These are phyloP conservation scores for Apeira syringaria DNA, from an alignment of 2,888 invertebrate species.

Conservation along the genomic window DNA sequence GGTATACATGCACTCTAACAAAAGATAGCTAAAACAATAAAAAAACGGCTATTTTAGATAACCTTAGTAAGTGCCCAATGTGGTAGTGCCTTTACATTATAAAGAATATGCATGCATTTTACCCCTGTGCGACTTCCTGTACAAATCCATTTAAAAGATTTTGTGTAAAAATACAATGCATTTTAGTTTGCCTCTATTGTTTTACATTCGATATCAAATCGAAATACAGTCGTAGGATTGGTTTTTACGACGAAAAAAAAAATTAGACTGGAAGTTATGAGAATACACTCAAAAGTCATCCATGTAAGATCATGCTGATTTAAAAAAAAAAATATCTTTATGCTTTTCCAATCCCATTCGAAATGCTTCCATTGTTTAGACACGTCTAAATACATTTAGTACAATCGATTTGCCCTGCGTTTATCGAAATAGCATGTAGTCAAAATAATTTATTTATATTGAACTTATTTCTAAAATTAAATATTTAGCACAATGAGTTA, in stretches of 20 bases:
- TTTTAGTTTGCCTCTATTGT: slow-evolving; percentile 39
- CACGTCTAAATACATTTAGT: slow-evolving; percentile 57
- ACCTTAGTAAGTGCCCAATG: slow-evolving; percentile 13
- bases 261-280: too few species aligned
- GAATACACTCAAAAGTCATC: too few species aligned
- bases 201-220: slow-evolving; percentile 10
- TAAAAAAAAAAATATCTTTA: too few species aligned
- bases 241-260: too few species aligned
- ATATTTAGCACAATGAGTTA: slow-evolving; percentile 46
- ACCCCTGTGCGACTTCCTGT: slow-evolving; percentile 45
- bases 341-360: slow-evolving; percentile 46
- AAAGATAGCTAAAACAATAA: neutral
- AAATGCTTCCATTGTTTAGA: slow-evolving; percentile 55
- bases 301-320: too few species aligned
- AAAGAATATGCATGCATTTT: slow-evolving; percentile 54
- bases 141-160: slow-evolving; percentile 41
- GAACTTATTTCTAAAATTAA: slow-evolving; percentile 6
- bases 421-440: slow-evolving; percentile 49
- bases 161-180: slow-evolving; percentile 46
- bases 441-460: slow-evolving; percentile 28
- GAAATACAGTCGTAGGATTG: slow-evolving; percentile 16
- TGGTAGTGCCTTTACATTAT: slow-evolving; percentile 55
- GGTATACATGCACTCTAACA: neutral
- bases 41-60: slow-evolving; percentile 5
- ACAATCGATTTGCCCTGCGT: slow-evolving; percentile 63